Conservation (phyloP, 2,888 invertebrate species). For the Bibio marci region DNA sequence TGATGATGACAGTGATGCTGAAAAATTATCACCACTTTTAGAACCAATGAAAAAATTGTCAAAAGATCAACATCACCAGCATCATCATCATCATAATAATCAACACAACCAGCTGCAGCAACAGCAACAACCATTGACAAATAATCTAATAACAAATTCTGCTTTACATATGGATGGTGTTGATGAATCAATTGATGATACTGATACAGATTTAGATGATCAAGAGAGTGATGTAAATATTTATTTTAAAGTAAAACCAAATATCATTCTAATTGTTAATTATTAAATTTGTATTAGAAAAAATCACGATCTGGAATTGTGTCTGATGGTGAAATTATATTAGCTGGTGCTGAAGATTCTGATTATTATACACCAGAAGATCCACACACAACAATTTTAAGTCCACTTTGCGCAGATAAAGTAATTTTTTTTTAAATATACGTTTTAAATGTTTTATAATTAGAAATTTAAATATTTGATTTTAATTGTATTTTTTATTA, state of each 20-base stretch:
- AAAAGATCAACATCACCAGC: not conserved
- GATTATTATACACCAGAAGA: constrained; percentile 69
- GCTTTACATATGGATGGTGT: constrained; percentile 30
- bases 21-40: constrained; percentile 62
- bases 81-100: not conserved
- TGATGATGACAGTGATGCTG: constrained; percentile 69
- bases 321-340: constrained; percentile 1
- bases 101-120: constrained; percentile 6
- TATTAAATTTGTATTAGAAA: too few species aligned
- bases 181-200: constrained; percentile 43
- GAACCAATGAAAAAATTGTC: constrained; percentile 9
- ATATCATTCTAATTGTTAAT: too few species aligned
- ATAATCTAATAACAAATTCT: not conserved
- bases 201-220: constrained; percentile 33
- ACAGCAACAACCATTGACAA: not conserved
- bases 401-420: constrained; percentile 35
- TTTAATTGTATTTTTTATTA: not conserved
- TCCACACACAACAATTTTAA: constrained; percentile 47
- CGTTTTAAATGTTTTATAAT: not conserved
- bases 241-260: too few species aligned
- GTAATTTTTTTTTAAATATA: constrained; percentile 6
- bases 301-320: not conserved
- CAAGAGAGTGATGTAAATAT: constrained; percentile 9
- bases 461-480: not conserved
- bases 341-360: constrained; percentile 42